phyloP scores from a whole-genome alignment of 2,888 invertebrate genomes.

The Drosophila pseudotalamancana region DNA sequence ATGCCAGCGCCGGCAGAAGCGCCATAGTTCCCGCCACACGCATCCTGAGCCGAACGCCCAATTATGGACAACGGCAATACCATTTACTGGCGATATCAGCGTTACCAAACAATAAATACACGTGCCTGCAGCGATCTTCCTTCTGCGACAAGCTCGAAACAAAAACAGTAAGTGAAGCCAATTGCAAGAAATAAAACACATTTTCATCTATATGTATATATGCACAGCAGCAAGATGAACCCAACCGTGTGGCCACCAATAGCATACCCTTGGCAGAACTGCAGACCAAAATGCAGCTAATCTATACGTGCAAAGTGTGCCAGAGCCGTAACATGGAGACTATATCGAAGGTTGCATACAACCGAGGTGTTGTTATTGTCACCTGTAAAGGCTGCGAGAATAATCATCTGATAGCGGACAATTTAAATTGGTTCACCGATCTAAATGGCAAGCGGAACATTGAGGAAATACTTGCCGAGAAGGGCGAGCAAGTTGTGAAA shows the following conservation, averaged over 20 bases:
- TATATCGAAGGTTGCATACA: constrained; percentile 94
- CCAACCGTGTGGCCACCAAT: constrained; percentile 28
- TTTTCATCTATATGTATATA: background rate
- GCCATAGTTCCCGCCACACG: background rate
- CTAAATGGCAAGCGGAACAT: constrained; percentile 92
- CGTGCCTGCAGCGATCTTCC: constrained; percentile 26
- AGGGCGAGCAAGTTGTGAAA: constrained; percentile 92
- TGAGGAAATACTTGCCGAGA: constrained; percentile 94
- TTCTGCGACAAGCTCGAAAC: constrained; percentile 25
- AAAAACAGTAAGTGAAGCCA: constrained; percentile 23
- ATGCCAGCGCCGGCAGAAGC: constrained; percentile 1
- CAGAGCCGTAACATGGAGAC: constrained; percentile 89
- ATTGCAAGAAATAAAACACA: background rate
- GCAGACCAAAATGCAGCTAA: constrained; percentile 88
- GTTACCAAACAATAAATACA: constrained; percentile 31
- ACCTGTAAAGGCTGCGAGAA: constrained; percentile 94
- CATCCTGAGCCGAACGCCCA: background rate
- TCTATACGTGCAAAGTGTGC: constrained; percentile 96
- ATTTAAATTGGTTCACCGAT: constrained; percentile 96
- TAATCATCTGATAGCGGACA: constrained; percentile 97
- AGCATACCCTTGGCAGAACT: constrained; percentile 69
- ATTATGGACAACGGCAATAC: constrained; percentile 15
- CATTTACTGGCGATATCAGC: constrained; percentile 36
- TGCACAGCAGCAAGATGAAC: constrained; percentile 29
- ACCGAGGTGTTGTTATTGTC: constrained; percentile 96